phyloP scores from a whole-genome alignment of 2,113 vertebrate species.

The Ascaphus truei region DNA sequence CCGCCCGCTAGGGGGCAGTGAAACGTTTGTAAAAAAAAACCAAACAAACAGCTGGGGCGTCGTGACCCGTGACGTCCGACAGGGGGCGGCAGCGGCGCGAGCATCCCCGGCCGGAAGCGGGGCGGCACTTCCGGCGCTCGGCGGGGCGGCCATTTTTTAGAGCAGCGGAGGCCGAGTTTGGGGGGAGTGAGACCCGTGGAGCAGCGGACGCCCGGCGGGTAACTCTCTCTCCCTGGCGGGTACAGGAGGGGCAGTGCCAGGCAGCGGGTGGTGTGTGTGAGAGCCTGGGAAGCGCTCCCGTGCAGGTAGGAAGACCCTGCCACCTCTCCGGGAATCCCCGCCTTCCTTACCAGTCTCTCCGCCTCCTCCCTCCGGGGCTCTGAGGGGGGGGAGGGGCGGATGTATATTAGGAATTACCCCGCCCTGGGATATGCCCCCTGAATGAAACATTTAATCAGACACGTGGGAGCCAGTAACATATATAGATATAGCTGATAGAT shows the following conservation, averaged over 20 bases:
- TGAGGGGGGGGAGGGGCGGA: no score
- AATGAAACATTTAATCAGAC: no score
- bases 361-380: background rate
- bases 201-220: constrained; percentile 50
- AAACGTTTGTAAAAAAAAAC: no score
- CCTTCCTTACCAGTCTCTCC: background rate
- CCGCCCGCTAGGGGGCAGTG: background rate
- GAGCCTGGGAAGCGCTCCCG: background rate
- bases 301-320: background rate
- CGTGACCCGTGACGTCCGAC: background rate
- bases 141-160: constrained; percentile 65
- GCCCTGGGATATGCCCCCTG: no score
- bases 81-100: background rate
- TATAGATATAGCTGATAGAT: no score
- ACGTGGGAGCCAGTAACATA: no score
- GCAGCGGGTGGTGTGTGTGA: background rate
- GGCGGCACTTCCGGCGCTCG: constrained; percentile 53
- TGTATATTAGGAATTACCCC: no score
- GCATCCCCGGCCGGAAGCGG: constrained; percentile 48
- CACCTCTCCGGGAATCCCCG: no score
- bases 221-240: background rate
- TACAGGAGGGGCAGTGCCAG: constrained; percentile 13
- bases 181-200: constrained; percentile 34
- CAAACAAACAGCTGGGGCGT: background rate
- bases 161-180: constrained; percentile 55